Conservation (phyloP, 2,113 vertebrate genomes). For the Perca fluviatilis region DNA sequence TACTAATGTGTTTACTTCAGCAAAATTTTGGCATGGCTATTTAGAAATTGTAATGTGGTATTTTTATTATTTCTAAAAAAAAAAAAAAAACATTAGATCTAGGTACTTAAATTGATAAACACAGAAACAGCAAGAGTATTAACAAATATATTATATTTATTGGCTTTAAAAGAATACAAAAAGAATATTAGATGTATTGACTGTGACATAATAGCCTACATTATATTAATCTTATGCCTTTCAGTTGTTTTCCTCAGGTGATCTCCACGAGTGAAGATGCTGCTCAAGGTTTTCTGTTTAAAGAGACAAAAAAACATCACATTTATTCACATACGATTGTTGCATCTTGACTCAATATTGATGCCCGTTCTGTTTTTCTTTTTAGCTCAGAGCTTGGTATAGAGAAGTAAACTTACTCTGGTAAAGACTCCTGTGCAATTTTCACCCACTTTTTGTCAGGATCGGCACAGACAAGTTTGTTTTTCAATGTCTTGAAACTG, state of each 20-base stretch:
- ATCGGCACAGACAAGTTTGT: conserved; percentile 60
- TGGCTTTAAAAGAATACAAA: neutral
- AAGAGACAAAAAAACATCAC: conserved; percentile 1
- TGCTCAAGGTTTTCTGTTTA: neutral
- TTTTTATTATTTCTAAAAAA: too few relatives aligned
- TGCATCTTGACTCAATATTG: neutral
- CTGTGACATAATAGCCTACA: neutral
- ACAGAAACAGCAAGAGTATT: neutral
- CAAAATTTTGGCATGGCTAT: neutral
- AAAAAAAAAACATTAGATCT: too few relatives aligned
- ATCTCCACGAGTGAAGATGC: neutral
- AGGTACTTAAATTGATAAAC: neutral
- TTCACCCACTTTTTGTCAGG: conserved; percentile 61
- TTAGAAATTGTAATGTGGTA: neutral
- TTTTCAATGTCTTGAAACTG: conserved; percentile 63
- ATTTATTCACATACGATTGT: neutral
- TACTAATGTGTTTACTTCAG: neutral
- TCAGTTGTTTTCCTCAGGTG: neutral
- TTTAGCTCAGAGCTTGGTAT: neutral
- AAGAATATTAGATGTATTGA: neutral
- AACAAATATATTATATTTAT: conserved; percentile 33
- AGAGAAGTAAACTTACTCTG: conserved; percentile 37
- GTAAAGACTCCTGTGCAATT: conserved; percentile 14
- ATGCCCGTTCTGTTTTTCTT: neutral
- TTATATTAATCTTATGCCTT: neutral